Evolutionary conservation across 2,113 vertebrate species (phyloP), one percentile per base, ranked within the genome.

Genomic region (Saimiri boliviensis): DNA sequence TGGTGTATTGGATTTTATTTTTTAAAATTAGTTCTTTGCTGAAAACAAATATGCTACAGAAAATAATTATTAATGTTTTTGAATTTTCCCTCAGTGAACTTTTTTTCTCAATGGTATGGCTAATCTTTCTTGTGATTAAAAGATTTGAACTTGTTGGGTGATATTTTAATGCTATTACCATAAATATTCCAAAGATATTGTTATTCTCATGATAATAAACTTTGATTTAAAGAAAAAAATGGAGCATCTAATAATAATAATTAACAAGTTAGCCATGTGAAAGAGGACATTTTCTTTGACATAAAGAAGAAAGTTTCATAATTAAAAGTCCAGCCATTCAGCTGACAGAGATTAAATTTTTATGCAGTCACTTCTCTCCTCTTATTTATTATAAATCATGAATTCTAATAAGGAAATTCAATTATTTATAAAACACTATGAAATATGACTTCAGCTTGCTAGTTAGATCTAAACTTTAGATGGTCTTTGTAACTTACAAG

Each of bases 371-470:
- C 70, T 91, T 97, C 11, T 40, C 23, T 93, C 60, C 11, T 12
- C 7, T 94, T 90, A 47, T 93, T 93, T 97, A 84, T 96, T 92
- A 94, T 96, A 97, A 94, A 90, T 70, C 19, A 74, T 56, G 77
- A 93, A 96, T 80, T 6, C 10, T 97, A 96, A 96, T 93, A 71
- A 94, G 76, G 63, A 94, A 96, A 5, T 93, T 23, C 56, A 92
- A 19, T n/a, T 70, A 12, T 90, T 94, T 92, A 79, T 85, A 91
- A 89, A 45, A 85, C 2, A 27, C n/a, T 56, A 94, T 85, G 12
- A 97, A 95, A 88, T 70, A 25, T 79, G 94, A 89, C 37, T 90
- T 89, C 81, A 87, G 49, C 3, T 97, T 97, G 17, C 3, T 88
- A 97, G 54, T 90, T 83, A 76, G 60, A 87, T 82, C n/a, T 89